Percentiles rank a stretch among this genome's conserved stretches.
These are phyloP conservation scores for Heliconius hermathena DNA, from an alignment of 1,140 invertebrate species.

Conservation along the genomic window DNA sequence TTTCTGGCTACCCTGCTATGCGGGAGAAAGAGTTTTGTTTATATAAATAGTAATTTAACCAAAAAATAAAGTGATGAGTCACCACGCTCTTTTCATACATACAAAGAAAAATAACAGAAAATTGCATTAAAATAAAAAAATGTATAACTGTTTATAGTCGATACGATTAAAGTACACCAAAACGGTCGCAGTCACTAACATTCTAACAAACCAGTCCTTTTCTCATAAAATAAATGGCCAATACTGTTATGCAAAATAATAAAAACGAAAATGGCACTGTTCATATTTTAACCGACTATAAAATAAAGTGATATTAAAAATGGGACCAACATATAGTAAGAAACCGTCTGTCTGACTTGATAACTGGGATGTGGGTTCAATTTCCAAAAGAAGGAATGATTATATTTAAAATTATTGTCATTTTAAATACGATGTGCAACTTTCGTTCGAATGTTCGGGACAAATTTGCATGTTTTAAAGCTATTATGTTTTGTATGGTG, in stretches of 20 bases:
- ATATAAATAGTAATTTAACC: too few relatives aligned
- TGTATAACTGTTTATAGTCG: not conserved
- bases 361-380: not conserved
- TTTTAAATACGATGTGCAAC: too few relatives aligned
- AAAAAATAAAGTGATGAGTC: too few relatives aligned
- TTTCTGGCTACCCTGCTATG: too few relatives aligned
- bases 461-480: too few relatives aligned
- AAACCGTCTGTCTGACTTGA: not conserved
- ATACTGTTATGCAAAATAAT: not conserved
- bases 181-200: conserved; percentile 2
- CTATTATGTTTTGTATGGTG: too few relatives aligned
- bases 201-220: not conserved
- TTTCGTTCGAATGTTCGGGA: too few relatives aligned
- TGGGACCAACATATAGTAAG: not conserved
- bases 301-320: not conserved
- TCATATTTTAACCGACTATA: not conserved
- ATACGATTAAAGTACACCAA: not conserved
- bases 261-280: not conserved
- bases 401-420: not conserved
- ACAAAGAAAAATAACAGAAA: not conserved
- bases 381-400: not conserved
- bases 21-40: too few relatives aligned
- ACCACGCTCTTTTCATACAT: too few relatives aligned
- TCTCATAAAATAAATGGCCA: not conserved
- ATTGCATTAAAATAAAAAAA: not conserved